phyloP scores from a whole-genome alignment of 2,888 invertebrate species.

The Philopedon plagiatum region DNA sequence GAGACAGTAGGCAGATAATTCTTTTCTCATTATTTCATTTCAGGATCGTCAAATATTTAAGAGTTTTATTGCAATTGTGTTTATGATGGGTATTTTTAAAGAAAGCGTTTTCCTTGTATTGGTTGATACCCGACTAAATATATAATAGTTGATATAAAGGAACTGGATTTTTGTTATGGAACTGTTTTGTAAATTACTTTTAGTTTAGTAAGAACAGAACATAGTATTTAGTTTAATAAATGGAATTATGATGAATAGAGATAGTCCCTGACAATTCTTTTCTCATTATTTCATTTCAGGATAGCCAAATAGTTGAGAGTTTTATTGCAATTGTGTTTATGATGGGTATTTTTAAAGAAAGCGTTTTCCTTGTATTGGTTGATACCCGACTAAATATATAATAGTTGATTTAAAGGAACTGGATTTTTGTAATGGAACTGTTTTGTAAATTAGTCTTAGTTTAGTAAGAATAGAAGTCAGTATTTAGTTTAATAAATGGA shows the following conservation, averaged over 20 bases:
- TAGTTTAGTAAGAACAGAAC: too few species aligned
- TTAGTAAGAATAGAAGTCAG: too few species aligned
- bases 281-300: slow-evolving; percentile 29
- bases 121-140: too few species aligned
- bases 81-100: neutral
- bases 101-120: neutral
- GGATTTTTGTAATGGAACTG: too few species aligned
- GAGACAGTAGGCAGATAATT: slow-evolving; percentile 51
- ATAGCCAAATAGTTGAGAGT: slow-evolving; percentile 16
- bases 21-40: slow-evolving; percentile 24
- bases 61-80: slow-evolving; percentile 2
- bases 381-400: too few species aligned
- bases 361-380: neutral
- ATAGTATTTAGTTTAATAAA: slow-evolving; percentile 63
- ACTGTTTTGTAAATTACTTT: too few species aligned
- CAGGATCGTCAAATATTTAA: slow-evolving; percentile 3
- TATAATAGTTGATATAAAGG: too few species aligned
- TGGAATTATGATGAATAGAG: slow-evolving; percentile 64
- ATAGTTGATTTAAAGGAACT: too few species aligned
- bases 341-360: slow-evolving; percentile 11
- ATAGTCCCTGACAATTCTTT: slow-evolving; percentile 40
- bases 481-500: slow-evolving; percentile 63
- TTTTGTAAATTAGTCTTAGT: too few species aligned
- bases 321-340: slow-evolving; percentile 15
- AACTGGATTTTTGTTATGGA: too few species aligned